phyloP scores from a whole-genome alignment of 1,140 invertebrate genomes.

The Bombus waltoni region DNA sequence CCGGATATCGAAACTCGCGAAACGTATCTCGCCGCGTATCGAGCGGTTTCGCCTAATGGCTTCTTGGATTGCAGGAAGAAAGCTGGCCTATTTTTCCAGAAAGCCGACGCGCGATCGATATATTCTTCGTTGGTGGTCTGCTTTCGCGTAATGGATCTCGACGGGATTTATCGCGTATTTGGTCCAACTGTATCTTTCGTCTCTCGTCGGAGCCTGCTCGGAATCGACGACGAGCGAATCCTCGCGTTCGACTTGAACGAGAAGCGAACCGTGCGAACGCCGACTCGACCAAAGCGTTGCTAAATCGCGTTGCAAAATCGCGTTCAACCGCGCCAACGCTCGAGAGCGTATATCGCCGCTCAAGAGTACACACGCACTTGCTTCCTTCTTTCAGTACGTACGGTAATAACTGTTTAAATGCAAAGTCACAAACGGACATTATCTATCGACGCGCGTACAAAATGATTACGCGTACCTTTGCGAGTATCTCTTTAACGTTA shows the following conservation, averaged over 20 bases:
- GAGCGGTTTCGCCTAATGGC: neutral
- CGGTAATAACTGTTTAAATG: no score
- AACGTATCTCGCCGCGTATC: neutral
- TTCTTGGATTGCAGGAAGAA: conserved; percentile 3
- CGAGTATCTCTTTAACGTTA: no score
- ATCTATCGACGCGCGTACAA: no score
- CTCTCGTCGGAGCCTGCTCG: neutral
- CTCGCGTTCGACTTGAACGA: neutral
- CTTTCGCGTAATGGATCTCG: neutral
- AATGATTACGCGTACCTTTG: no score
- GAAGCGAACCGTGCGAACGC: conserved; percentile 20
- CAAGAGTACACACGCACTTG: no score
- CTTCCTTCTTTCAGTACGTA: no score
- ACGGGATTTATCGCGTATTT: neutral
- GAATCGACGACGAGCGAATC: neutral
- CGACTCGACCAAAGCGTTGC: neutral
- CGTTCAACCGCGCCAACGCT: neutral
- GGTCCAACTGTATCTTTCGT: neutral
- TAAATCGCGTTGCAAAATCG: neutral
- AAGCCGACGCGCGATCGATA: neutral
- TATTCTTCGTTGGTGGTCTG: neutral
- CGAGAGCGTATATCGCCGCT: no score
- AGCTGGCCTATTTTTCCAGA: neutral
- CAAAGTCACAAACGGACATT: no score
- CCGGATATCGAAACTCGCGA: neutral